phyloP scores from a whole-genome alignment of 2,797 vertebrate genomes.

The Phoebastria nigripes region DNA sequence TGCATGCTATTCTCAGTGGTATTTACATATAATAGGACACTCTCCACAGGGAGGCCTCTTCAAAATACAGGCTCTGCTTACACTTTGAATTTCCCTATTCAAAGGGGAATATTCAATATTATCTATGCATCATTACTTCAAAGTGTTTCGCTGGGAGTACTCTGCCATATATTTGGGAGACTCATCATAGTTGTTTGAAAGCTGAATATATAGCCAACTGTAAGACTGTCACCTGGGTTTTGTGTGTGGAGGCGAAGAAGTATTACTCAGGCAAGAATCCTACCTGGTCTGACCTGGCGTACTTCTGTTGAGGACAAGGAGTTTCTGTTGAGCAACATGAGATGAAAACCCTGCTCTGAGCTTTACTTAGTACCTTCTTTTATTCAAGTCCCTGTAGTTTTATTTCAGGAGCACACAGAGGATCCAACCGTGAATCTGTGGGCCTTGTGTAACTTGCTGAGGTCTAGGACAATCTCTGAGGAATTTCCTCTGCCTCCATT shows the following conservation, averaged over 20 bases:
- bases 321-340: background rate
- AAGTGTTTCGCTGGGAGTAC: background rate
- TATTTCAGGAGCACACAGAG: background rate
- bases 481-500: background rate
- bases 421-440: accelerated
- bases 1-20: slow-evolving; percentile 11
- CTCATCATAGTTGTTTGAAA: slow-evolving; percentile 19
- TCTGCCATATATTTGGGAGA: slow-evolving; percentile 22
- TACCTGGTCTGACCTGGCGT: background rate
- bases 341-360: background rate
- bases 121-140: slow-evolving; percentile 51
- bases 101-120: slow-evolving; percentile 25
- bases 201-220: slow-evolving; percentile 8
- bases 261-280: slow-evolving; percentile 4
- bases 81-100: slow-evolving; percentile 22
- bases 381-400: background rate
- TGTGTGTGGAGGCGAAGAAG: background rate
- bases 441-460: background rate
- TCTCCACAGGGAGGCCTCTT: slow-evolving; percentile 1
- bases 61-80: slow-evolving; percentile 17
- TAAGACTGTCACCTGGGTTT: slow-evolving; percentile 2
- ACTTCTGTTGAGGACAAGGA: background rate
- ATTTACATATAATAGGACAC: slow-evolving; percentile 45
- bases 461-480: background rate
- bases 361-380: background rate